Conservation (phyloP, 2,113 vertebrate species). For the Setophaga coronata region DNA sequence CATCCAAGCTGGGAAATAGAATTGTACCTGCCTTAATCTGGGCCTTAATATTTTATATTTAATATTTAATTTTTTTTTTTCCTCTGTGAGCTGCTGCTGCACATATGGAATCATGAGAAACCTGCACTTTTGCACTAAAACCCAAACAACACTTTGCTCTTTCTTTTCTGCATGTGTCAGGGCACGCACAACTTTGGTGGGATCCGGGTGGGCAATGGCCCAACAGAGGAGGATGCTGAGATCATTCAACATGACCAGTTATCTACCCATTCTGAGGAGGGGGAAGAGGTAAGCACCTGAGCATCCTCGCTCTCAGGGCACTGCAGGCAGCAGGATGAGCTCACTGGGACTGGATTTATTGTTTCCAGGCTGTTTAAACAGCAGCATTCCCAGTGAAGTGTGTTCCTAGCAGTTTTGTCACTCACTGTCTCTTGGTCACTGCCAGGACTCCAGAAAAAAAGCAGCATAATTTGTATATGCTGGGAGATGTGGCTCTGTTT, state of each 20-base stretch:
- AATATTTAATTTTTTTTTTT: neutral
- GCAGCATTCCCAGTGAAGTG: neutral
- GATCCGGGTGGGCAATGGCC: conserved; percentile 95
- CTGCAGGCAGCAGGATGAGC: neutral
- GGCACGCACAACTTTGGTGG: conserved; percentile 95
- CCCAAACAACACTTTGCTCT: conserved; percentile 69
- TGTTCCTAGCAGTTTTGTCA: neutral
- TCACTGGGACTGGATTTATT: neutral
- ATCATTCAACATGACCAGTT: conserved; percentile 99
- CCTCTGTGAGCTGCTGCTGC: conserved; percentile 40
- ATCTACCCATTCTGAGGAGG: conserved; percentile 90
- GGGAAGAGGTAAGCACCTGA: conserved; percentile 86
- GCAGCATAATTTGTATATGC: neutral
- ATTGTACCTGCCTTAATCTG: conserved; percentile 5
- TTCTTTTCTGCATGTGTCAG: conserved; percentile 78
- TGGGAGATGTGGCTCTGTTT: neutral
- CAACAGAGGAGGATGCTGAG: conserved; percentile 97
- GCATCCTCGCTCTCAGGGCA: neutral
- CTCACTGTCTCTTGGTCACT: neutral
- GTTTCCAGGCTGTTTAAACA: neutral
- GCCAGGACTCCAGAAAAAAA: neutral
- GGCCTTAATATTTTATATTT: neutral
- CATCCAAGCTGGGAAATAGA: conserved; percentile 3
- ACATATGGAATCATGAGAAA: neutral
- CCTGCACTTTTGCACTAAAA: neutral